These are phyloP conservation scores for Junonia oenone DNA, from an alignment of 2,888 invertebrate species.

Conservation along the genomic window DNA sequence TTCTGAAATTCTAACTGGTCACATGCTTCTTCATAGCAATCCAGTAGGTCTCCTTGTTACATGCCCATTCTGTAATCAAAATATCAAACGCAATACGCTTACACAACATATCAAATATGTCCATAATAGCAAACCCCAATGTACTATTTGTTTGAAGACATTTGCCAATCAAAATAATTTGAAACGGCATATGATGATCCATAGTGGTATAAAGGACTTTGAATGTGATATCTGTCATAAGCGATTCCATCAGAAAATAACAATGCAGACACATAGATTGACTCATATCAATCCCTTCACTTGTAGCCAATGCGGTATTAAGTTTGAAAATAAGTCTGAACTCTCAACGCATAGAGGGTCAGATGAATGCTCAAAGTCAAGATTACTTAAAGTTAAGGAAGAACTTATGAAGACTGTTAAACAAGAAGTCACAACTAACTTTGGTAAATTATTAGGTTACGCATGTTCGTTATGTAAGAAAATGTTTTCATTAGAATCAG, in stretches of 20 bases:
- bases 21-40: slow-evolving; percentile 61
- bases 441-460: slow-evolving; percentile 62
- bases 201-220: slow-evolving; percentile 64
- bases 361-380: slow-evolving; percentile 49
- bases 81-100: slow-evolving; percentile 56
- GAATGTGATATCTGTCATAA: slow-evolving; percentile 70
- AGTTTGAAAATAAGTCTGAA: slow-evolving; percentile 49
- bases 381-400: slow-evolving; percentile 53
- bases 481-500: slow-evolving; percentile 68
- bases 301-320: slow-evolving; percentile 58
- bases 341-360: slow-evolving; percentile 50
- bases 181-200: slow-evolving; percentile 74
- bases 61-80: slow-evolving; percentile 66
- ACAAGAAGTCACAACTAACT: slow-evolving; percentile 60
- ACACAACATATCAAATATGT: slow-evolving; percentile 72
- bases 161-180: slow-evolving; percentile 73
- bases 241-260: slow-evolving; percentile 69
- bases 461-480: slow-evolving; percentile 70
- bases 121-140: slow-evolving; percentile 66
- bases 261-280: slow-evolving; percentile 70
- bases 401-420: slow-evolving; percentile 68
- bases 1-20: slow-evolving; percentile 63
- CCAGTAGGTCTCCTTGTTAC: slow-evolving; percentile 47
- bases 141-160: slow-evolving; percentile 61
- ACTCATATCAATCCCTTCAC: slow-evolving; percentile 60